phyloP scores from a whole-genome alignment of 2,888 invertebrate species.

The Fragum sueziense region DNA sequence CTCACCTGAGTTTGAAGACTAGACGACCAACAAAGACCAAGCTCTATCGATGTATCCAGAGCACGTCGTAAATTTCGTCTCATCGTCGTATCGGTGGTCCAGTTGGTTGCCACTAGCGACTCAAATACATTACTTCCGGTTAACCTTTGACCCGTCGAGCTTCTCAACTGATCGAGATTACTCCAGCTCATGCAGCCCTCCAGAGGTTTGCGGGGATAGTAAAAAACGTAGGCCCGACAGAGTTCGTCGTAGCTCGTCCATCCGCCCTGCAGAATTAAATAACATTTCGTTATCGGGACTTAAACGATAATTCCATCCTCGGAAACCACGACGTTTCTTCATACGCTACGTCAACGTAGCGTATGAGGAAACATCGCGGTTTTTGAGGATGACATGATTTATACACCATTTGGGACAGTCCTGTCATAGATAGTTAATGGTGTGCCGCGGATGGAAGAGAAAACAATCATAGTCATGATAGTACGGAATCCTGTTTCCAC shows the following conservation, averaged over 20 bases:
- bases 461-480: no score
- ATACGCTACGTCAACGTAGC: no score
- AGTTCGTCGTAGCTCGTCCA: conserved; percentile 45
- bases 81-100: conserved; percentile 31
- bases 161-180: conserved; percentile 35
- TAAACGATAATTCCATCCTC: no score
- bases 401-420: no score
- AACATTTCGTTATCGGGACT: no score
- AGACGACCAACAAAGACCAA: conserved; percentile 51
- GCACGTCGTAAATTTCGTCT: conserved; percentile 27
- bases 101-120: conserved; percentile 29
- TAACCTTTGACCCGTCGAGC: conserved; percentile 5
- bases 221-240: conserved; percentile 51
- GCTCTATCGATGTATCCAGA: conserved; percentile 34
- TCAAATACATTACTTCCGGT: conserved; percentile 30
- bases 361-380: no score
- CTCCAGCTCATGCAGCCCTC: conserved; percentile 59
- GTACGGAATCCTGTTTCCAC: no score
- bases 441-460: no score
- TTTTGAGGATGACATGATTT: no score
- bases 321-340: no score
- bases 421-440: no score
- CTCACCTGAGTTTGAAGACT: conserved; percentile 23
- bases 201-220: conserved; percentile 46
- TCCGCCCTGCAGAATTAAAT: conserved; percentile 56